These are phyloP conservation scores for Brachionus koreanus DNA, from an alignment of 1,140 invertebrate species.

Conservation along the genomic window DNA sequence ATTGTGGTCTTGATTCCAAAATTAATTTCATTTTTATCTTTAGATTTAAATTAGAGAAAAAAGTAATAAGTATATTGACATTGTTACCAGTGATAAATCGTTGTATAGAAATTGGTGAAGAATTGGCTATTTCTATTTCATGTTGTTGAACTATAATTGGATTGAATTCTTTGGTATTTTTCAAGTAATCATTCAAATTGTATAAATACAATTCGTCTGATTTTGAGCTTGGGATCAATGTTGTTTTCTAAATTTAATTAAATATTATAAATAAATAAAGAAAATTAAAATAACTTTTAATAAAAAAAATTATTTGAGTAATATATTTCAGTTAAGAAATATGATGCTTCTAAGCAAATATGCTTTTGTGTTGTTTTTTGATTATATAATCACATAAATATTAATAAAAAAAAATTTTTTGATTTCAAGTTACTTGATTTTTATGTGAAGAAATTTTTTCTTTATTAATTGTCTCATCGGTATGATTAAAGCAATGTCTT, in stretches of 20 bases:
- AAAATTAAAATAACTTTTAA: neutral
- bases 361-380: neutral
- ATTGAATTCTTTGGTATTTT: neutral
- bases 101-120: conserved; percentile 71
- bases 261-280: neutral
- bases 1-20: conserved; percentile 34
- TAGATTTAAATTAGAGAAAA: neutral
- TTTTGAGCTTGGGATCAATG: neutral
- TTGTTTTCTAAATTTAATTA: neutral
- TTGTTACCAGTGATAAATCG: conserved; percentile 71
- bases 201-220: neutral
- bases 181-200: neutral
- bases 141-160: conserved; percentile 13
- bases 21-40: conserved; percentile 35
- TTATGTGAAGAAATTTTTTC: too few relatives aligned
- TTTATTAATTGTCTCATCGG: too few relatives aligned
- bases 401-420: too few relatives aligned
- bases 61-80: conserved; percentile 14
- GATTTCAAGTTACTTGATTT: too few relatives aligned
- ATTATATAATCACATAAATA: too few relatives aligned
- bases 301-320: neutral
- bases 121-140: conserved; percentile 52
- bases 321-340: neutral
- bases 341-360: neutral
- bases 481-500: too few relatives aligned